Evolutionary conservation across 2,113 vertebrate genomes (phyloP), one percentile per base, ranked within the genome.

Genomic region (Oncorhynchus gorbuscha): DNA sequence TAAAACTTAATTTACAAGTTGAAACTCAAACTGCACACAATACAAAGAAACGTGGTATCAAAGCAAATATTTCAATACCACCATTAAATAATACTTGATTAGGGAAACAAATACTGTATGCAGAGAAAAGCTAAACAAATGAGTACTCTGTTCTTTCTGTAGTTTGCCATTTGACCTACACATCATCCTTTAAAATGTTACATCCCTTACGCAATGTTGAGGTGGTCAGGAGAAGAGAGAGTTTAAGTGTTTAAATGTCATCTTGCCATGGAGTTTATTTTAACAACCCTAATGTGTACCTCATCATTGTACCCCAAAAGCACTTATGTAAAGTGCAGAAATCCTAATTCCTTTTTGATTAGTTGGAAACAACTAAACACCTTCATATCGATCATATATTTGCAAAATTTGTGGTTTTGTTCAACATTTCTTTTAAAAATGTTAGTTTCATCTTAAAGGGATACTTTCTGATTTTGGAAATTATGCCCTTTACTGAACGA

Each of bases 51-150:
- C 94, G 92, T 92, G 93, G 92, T 96, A 96, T 94, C 93, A 96
- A 97, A 92, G 94, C 95, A 96, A 96, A 96, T 95, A 93, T 94
- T 93, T 95, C 95, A 93, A 96, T 95, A 95, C 94, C 94, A 95
- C 93, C 94, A 95, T 91, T 94, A 95, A 97, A 92, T 84, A 74
- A 90, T 94, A 95, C 93, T 92, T 94, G 92, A 95, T 92, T 11
- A 45, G 39, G 3, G 8, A 45, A 45, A 45, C 8, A 11, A 45
- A 45, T 11, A 45, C 39, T 45, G 39, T 12, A 45, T 11, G 9
- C 8, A 64, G 49, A 70, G 49, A 71, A 66, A 70, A 74, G 26
- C 67, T 35, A 79, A 86, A 86, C 76, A 80, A 75, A 59, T 64
- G 16, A 78, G 20, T 59, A 67, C 59, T 58, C 80, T 82, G 69